A percentile compares a stretch with the other conserved stretches of the same genome.
phyloP scores from a whole-genome alignment of 2,797 vertebrate genomes.

The Muraenolepis orangiensis region DNA sequence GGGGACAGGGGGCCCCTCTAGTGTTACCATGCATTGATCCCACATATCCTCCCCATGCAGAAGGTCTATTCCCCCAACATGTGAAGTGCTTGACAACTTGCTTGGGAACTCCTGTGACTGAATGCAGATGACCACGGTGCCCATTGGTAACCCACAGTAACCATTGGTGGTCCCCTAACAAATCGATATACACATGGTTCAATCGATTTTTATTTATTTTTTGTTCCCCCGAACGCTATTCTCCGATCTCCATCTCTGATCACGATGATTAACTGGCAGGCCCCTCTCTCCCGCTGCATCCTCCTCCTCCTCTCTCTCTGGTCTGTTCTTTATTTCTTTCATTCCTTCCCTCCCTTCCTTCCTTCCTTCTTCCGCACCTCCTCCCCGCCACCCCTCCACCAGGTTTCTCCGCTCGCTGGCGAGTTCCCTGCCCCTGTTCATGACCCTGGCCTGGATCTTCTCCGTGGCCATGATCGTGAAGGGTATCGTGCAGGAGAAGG shows the following conservation, averaged over 20 bases:
- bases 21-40: neutral
- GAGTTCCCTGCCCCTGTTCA: slow-evolving; percentile 87
- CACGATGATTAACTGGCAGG: neutral
- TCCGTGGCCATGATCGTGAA: slow-evolving; percentile 94
- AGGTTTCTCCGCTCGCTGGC: slow-evolving; percentile 89
- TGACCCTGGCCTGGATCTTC: slow-evolving; percentile 97
- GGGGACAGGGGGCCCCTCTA: no score
- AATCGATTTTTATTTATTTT: neutral
- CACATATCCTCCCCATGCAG: neutral
- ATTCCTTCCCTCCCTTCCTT: neutral
- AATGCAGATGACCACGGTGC: no score
- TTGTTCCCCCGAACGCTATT: neutral
- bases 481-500: slow-evolving; percentile 91
- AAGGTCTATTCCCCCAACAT: neutral
- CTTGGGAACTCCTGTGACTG: neutral
- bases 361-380: no score
- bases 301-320: neutral
- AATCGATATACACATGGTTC: neutral
- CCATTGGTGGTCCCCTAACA: neutral
- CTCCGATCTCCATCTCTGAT: neutral
- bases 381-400: neutral
- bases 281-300: neutral
- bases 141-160: neutral
- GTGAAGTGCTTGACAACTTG: neutral
- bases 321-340: neutral